Evolutionary conservation across 1,140 invertebrate species (phyloP), one percentile per base, ranked within the genome.

Genomic region (Artemia franciscana): DNA sequence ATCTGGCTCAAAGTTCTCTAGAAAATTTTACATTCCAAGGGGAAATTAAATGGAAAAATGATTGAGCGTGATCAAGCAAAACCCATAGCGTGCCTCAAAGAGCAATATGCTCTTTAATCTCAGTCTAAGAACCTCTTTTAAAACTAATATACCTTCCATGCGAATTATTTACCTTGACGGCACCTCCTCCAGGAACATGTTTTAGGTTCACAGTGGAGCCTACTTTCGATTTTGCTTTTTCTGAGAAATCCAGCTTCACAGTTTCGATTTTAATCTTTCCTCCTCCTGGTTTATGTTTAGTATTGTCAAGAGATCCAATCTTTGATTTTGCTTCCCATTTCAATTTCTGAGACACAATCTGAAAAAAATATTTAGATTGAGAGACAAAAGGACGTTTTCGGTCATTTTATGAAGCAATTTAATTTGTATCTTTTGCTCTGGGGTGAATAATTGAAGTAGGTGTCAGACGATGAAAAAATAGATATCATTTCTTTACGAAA

Each of bases 291-390:
- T 86, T 91, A 73, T 96, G 85, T 4, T 82, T 79, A n/a, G 87
- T 79, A 71, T 97, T 95, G n/a, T 92, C 87, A 66, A 95, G 73
- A 0, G 91, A 94, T 25, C 90, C 91, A 63, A 95, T 80, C 78
- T 93, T 93, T 21, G 88, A 84, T 74, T 91, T 88, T 0, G 88
- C 90, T 67, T 87, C 89, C 90, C 91, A 95, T 69, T 88, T 82
- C 62, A 94, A 75, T 74, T 91, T 91, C 64, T 86, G 82, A 69
- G 84, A 81, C 64, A 81, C 74, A 68, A 90, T 89, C 86, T 90
- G 39, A 18, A 51, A 51, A 18, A 3, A 51, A 18, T 15, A 3
- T 1, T n/a, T n/a, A n/a, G n/a, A n/a, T n/a, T n/a, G n/a, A n/a
- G n/a, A n/a, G n/a, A n/a, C n/a, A n/a, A n/a, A n/a, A n/a, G n/a